Base-by-base conservation (phyloP, 2,888 invertebrate genomes). In the Choristoneura rosaceana region DNA sequence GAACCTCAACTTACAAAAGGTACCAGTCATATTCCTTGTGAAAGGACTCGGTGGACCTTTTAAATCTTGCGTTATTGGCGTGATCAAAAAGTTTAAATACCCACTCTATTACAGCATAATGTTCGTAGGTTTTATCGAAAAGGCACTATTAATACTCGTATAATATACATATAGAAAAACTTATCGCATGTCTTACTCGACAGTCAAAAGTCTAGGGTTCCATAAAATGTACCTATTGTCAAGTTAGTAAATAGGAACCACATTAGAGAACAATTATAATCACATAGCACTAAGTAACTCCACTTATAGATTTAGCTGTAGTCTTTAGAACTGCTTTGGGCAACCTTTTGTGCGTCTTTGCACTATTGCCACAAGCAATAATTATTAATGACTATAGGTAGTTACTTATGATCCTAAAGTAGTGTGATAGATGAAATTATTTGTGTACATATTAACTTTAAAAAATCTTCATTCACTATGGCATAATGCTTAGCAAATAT, bases 281-380 rank as follows among this genome's bases (percentile, higher is more conserved):
- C 45, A 71, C 55, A 47, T 67, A 62, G 62, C 55, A 67, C 61
- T 67, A 67, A 66, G 55, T 71, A 71, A 62, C 67, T 66, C 66
- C 25, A 61, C 61, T 55, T 62, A 17, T 71, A 71, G 66, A 67
- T 71, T 55, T 71, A 71, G 71, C 12, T 45, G 69, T 69, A 73
- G 73, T 47, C 58, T 55, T 55, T 73, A 68, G 63, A 64, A 43
- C 34, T 64, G 68, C 68, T 64, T 73, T 73, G 17, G 43, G 41
- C 43, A 15, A 45, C 59, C 69, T 67, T 47, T 52, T 61, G 60
- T 47, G 71, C 69, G 74, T 69, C 60, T 47, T 62, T 60, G 62
- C 74, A 73, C 68, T 69, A 71, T 66, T 66, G 71, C 60, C 66
- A 75, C 55, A 63, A 45, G 67, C 69, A 59, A 65, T 59, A 33